Conservation (phyloP, 2,888 invertebrate genomes). For the Leucoma salicis region DNA sequence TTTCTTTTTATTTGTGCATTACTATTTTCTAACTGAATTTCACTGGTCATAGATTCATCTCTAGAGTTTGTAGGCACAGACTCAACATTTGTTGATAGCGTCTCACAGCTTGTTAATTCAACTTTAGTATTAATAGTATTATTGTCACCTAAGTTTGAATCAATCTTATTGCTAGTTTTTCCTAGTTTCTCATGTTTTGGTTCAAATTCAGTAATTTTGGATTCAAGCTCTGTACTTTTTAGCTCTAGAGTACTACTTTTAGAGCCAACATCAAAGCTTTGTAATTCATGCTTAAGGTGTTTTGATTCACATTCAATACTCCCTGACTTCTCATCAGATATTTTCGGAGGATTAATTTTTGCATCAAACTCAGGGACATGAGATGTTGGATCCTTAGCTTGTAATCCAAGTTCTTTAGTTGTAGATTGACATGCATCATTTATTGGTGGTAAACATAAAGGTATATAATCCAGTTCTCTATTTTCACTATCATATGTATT, state of each 20-base stretch:
- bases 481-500: conserved; percentile 9
- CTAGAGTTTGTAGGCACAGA: too few relatives aligned
- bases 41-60: background rate
- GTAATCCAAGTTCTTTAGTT: background rate
- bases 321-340: background rate
- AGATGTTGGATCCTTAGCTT: background rate
- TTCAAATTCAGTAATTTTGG: background rate
- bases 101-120: background rate
- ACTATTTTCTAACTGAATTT: background rate
- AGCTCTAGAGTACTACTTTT: background rate
- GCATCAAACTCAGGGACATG: background rate
- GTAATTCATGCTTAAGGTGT: background rate
- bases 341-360: background rate
- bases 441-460: conserved; percentile 6
- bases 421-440: conserved; percentile 4
- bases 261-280: background rate
- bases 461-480: conserved; percentile 9
- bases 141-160: background rate
- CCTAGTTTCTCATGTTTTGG: background rate
- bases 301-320: background rate
- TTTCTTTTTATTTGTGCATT: background rate
- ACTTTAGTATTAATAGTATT: background rate
- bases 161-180: background rate
- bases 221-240: background rate
- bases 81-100: background rate